A percentile compares a stretch with the other conserved stretches of the same genome.
These are phyloP conservation scores for Peromyscus maniculatus DNA, from an alignment of 2,113 vertebrate species.

Conservation along the genomic window DNA sequence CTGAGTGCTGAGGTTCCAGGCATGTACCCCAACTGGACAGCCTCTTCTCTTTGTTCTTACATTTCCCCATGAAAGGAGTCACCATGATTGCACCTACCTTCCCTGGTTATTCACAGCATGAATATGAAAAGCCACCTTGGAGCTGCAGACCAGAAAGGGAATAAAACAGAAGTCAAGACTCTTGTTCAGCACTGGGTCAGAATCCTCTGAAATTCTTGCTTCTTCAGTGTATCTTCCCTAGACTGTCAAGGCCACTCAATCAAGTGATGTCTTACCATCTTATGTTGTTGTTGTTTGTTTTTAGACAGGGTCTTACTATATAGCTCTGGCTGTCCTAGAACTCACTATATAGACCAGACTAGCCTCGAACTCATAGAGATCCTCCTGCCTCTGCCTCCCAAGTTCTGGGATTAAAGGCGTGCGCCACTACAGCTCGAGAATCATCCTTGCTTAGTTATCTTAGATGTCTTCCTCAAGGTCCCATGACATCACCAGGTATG, in stretches of 20 bases:
- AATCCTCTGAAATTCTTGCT: background rate
- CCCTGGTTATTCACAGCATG: conserved; percentile 96
- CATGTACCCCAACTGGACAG: background rate
- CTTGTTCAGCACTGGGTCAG: background rate
- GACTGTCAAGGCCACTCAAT: background rate
- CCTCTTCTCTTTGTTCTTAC: background rate
- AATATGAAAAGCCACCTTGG: conserved; percentile 93
- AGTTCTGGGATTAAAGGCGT: background rate
- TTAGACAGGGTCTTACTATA: background rate
- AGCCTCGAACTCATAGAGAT: background rate
- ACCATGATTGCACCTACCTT: conserved; percentile 87
- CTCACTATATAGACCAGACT: background rate
- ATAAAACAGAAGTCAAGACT: conserved; percentile 57
- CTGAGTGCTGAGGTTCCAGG: background rate
- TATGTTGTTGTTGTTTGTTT: background rate
- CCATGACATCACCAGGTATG: background rate
- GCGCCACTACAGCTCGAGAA: background rate
- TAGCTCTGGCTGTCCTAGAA: too few relatives aligned
- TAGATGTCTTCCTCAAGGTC: background rate
- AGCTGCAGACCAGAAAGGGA: conserved; percentile 85
- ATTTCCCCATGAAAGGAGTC: background rate
- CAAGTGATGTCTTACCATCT: background rate
- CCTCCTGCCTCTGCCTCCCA: background rate
- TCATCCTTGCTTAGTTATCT: background rate
- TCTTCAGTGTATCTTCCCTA: background rate